phyloP scores from a whole-genome alignment of 2,113 vertebrate genomes.

The Petroica traversi region DNA sequence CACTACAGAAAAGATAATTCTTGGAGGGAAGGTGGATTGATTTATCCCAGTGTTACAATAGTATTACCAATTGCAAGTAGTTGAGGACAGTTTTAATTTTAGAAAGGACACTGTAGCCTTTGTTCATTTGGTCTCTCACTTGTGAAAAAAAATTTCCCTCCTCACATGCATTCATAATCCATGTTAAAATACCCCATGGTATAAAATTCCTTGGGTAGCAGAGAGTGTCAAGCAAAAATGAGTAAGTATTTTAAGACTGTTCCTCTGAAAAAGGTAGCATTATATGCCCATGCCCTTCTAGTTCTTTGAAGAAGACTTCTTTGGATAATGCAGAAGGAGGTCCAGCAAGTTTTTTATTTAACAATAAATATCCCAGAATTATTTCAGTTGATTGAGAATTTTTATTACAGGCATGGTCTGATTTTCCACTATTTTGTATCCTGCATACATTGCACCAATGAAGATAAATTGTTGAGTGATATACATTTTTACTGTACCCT shows the following conservation, averaged over 20 bases:
- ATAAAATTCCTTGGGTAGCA: neutral
- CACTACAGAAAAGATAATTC: neutral
- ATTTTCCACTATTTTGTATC: neutral
- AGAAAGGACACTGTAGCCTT: neutral
- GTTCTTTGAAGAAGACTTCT: neutral
- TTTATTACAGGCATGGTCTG: neutral
- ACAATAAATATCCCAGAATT: neutral
- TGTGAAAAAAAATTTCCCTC: neutral
- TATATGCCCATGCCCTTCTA: neutral
- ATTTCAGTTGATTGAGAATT: neutral
- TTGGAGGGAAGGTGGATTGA: neutral
- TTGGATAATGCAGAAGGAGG: neutral
- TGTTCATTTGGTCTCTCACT: neutral
- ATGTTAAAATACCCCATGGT: neutral
- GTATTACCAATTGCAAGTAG: neutral
- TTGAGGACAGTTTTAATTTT: neutral
- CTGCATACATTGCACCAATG: neutral
- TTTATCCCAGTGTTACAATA: neutral
- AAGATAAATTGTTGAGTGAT: neutral
- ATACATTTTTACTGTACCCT: neutral
- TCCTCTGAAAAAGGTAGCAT: neutral
- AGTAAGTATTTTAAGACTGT: neutral
- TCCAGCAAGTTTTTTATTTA: neutral
- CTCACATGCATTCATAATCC: neutral
- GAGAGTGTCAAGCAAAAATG: neutral